Evolutionary conservation across 2,888 invertebrate species (phyloP).

Genomic region (Caenorhabditis uteleia): DNA sequence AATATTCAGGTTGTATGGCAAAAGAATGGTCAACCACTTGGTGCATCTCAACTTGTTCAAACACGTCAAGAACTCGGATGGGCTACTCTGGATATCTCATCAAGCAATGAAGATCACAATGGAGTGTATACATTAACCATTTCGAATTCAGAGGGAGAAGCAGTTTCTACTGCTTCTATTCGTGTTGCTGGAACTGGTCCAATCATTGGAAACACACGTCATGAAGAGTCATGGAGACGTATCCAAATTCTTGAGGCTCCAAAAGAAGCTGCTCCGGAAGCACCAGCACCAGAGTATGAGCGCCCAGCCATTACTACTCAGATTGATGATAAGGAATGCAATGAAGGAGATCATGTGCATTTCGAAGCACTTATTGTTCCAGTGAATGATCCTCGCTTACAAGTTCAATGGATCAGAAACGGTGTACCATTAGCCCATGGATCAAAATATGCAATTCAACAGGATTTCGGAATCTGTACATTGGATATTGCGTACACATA

Average conservation of each 20-base stretch:
- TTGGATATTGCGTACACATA: conserved; percentile 81
- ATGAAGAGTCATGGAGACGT: conserved; percentile 88
- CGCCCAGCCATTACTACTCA: conserved; percentile 79
- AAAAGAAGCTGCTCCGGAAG: conserved; percentile 43
- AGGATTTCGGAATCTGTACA: conserved; percentile 94
- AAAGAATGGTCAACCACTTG: conserved; percentile 62
- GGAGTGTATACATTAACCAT: conserved; percentile 93
- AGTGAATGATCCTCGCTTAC: conserved; percentile 89
- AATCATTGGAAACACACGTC: conserved; percentile 83
- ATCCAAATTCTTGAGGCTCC: conserved; percentile 74
- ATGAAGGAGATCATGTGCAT: conserved; percentile 84
- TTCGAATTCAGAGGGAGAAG: conserved; percentile 88
- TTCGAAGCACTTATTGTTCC: conserved; percentile 92
- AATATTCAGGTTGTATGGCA: conserved; percentile 57
- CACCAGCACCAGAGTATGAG: conserved; percentile 62
- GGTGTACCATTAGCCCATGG: conserved; percentile 68
- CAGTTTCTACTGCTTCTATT: conserved; percentile 92
- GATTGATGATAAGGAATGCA: conserved; percentile 82
- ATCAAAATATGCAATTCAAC: conserved; percentile 78
- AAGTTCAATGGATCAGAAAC: conserved; percentile 72
- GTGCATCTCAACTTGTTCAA: conserved; percentile 70
- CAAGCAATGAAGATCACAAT: conserved; percentile 78
- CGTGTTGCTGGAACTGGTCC: conserved; percentile 71
- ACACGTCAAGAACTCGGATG: conserved; percentile 83
- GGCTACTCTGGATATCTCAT: conserved; percentile 85